phyloP scores from a whole-genome alignment of 2,113 vertebrate species.

The Calidris pugnax region DNA sequence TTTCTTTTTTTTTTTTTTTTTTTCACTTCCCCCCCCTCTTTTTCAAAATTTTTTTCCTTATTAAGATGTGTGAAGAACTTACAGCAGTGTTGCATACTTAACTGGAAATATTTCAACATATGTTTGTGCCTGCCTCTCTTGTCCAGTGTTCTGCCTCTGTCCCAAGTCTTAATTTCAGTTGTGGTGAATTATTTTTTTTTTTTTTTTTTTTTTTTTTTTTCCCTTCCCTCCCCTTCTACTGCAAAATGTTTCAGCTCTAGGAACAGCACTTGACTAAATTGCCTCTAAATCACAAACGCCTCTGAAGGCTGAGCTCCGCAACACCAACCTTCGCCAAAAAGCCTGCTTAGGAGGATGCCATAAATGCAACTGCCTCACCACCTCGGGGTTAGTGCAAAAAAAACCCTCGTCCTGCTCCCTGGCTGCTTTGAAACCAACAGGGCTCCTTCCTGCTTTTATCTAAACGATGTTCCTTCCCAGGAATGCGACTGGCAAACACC shows the following conservation, averaged over 20 bases:
- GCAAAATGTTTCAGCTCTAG: neutral
- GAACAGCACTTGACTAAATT: neutral
- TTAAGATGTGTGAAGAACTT: no score
- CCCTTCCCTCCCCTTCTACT: neutral
- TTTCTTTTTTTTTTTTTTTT: neutral
- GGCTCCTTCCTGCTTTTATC: neutral
- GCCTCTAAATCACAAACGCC: neutral
- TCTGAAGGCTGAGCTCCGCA: neutral
- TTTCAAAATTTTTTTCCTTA: no score
- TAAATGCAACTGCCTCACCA: neutral
- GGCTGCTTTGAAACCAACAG: neutral
- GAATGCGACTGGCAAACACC: no score
- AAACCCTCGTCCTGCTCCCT: rapidly evolving
- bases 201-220: neutral
- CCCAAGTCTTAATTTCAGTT: no score
- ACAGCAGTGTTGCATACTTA: no score
- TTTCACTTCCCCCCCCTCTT: rapidly evolving
- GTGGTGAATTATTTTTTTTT: no score
- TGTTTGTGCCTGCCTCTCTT: no score
- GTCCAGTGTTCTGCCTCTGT: no score
- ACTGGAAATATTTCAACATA: no score
- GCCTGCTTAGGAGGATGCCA: neutral
- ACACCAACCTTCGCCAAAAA: neutral
- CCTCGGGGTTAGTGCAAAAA: neutral
- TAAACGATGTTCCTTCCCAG: neutral